phyloP scores from a whole-genome alignment of 2,888 invertebrate species.

The Parapristionchus giblindavisi region DNA sequence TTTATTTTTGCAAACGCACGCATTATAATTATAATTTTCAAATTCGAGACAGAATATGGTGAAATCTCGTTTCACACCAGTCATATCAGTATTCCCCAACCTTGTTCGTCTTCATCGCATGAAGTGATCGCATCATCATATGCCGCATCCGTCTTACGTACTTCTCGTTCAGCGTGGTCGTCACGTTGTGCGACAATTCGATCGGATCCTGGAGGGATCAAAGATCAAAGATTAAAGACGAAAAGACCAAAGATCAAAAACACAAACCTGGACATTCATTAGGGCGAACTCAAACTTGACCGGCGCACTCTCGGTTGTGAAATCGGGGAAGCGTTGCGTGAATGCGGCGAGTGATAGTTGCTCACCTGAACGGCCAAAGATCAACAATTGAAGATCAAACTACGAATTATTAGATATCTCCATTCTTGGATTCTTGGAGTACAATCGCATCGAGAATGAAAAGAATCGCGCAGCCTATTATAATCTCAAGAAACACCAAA shows the following conservation, averaged over 20 bases:
- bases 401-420: too few relatives aligned
- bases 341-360: not conserved
- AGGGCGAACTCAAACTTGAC: conserved; percentile 18
- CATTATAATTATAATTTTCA: not conserved
- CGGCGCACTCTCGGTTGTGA: not conserved
- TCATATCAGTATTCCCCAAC: not conserved
- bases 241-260: not conserved
- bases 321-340: not conserved
- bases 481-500: too few relatives aligned
- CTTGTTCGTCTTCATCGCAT: conserved; percentile 39
- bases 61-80: not conserved
- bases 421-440: too few relatives aligned
- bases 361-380: too few relatives aligned
- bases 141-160: conserved; percentile 40
- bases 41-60: not conserved
- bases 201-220: conserved; percentile 50
- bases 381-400: too few relatives aligned
- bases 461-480: too few relatives aligned
- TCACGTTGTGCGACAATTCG: conserved; percentile 51
- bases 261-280: conserved; percentile 24
- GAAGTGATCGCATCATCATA: conserved; percentile 40
- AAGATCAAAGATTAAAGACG: not conserved
- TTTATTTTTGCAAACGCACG: too few relatives aligned
- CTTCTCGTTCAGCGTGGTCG: conserved; percentile 44
- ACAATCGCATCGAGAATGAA: too few relatives aligned